Evolutionary conservation across 2,797 vertebrate species (phyloP).

Genomic region (Chanos chanos): DNA sequence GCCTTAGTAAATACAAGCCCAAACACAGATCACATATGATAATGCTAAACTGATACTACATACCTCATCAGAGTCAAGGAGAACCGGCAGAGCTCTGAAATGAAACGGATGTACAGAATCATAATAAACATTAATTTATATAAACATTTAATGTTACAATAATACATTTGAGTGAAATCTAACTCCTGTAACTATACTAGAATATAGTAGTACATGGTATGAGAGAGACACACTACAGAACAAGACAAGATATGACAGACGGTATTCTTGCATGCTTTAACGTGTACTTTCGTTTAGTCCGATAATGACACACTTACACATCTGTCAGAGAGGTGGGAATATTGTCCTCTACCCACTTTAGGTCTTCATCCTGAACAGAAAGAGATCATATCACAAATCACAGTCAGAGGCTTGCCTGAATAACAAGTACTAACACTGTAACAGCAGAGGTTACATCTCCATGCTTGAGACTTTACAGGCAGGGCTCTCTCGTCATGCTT

Average conservation of each 20-base stretch:
- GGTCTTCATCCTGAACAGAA: conserved; percentile 72
- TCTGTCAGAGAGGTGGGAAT: conserved; percentile 77
- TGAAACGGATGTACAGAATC: conserved; percentile 21
- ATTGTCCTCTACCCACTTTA: conserved; percentile 83
- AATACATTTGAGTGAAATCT: too few relatives aligned
- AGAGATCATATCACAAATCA: conserved; percentile 2
- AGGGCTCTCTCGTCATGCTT: too few relatives aligned
- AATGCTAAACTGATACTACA: background rate
- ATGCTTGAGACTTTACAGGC: too few relatives aligned
- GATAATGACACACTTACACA: conserved; percentile 64
- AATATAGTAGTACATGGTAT: too few relatives aligned
- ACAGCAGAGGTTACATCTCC: too few relatives aligned
- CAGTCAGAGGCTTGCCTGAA: too few relatives aligned
- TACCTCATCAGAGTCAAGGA: conserved; percentile 84
- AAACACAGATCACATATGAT: background rate
- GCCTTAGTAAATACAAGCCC: background rate
- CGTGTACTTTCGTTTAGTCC: too few relatives aligned
- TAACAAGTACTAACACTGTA: too few relatives aligned
- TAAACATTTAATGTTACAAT: too few relatives aligned
- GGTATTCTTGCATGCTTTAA: background rate
- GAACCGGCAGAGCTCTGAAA: conserved; percentile 74
- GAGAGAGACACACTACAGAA: too few relatives aligned
- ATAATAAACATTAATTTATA: background rate
- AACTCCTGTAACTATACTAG: too few relatives aligned
- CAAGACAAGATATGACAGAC: too few relatives aligned